phyloP scores from a whole-genome alignment of 1,140 invertebrate species.

The Bombus breviceps region DNA sequence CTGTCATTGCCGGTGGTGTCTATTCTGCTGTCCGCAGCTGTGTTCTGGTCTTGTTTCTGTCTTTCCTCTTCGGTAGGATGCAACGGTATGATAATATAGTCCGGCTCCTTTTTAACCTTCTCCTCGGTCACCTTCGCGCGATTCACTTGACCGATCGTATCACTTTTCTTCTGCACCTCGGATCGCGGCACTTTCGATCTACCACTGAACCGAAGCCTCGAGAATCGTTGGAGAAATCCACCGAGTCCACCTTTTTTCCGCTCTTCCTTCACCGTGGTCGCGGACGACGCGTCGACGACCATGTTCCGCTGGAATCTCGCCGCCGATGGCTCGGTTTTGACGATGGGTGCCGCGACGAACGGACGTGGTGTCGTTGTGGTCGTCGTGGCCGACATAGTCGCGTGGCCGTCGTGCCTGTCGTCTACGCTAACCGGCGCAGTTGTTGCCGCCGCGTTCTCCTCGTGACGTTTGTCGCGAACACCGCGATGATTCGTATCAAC shows the following conservation, averaged over 20 bases:
- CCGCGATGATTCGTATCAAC: slow-evolving; percentile 72
- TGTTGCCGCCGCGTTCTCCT: slow-evolving; percentile 60
- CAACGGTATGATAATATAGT: slow-evolving; percentile 82
- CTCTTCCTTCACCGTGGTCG: slow-evolving; percentile 58
- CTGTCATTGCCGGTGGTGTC: slow-evolving; percentile 35
- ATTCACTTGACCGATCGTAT: slow-evolving; percentile 36
- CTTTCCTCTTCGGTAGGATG: slow-evolving; percentile 77
- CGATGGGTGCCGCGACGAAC: background rate
- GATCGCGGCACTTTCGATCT: slow-evolving; percentile 79
- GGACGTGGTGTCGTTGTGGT: slow-evolving; percentile 34
- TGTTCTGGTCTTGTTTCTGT: slow-evolving; percentile 49
- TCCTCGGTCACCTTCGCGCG: slow-evolving; percentile 48
- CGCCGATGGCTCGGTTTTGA: slow-evolving; percentile 5
- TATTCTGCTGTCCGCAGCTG: slow-evolving; percentile 40
- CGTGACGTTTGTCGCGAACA: slow-evolving; percentile 64
- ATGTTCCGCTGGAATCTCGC: slow-evolving; percentile 15
- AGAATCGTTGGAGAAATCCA: slow-evolving; percentile 83
- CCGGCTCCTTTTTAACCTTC: slow-evolving; percentile 73
- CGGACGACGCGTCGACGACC: slow-evolving; percentile 32
- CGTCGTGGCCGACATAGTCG: slow-evolving; percentile 70
- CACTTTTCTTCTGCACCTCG: slow-evolving; percentile 73
- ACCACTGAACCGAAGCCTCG: slow-evolving; percentile 81
- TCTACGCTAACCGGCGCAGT: slow-evolving; percentile 61
- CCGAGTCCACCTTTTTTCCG: slow-evolving; percentile 80
- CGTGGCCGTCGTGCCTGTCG: slow-evolving; percentile 47